Percentiles rank a stretch among this genome's conserved stretches.
These are phyloP conservation scores for Malurus elegans DNA, from an alignment of 2,113 vertebrate species.

Conservation along the genomic window DNA sequence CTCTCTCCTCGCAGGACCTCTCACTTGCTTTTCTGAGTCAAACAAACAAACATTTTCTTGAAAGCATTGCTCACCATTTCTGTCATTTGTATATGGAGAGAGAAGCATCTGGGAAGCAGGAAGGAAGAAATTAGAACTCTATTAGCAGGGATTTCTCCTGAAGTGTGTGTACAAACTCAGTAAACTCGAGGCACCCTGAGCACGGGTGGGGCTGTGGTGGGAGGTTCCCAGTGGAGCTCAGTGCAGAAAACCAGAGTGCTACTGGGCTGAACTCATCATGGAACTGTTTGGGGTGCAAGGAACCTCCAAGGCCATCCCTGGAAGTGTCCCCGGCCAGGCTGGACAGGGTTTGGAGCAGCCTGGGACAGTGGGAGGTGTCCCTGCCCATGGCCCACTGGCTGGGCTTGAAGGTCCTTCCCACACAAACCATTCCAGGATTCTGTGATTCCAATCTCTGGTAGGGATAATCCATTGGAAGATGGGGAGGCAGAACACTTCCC, in stretches of 20 bases:
- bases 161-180: not conserved
- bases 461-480: not conserved
- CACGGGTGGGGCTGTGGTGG: not conserved
- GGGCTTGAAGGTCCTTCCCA: not conserved
- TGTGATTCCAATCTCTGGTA: not conserved
- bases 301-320: not conserved
- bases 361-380: not conserved
- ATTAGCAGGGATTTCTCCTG: conserved; percentile 41
- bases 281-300: not conserved
- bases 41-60: conserved; percentile 1
- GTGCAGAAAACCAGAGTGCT: not conserved
- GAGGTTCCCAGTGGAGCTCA: not conserved
- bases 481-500: not conserved
- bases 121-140: conserved; percentile 36
- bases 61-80: not conserved
- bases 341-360: not conserved
- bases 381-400: not conserved
- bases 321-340: not conserved
- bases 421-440: too few species aligned
- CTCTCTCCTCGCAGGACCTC: not conserved
- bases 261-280: not conserved
- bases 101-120: conserved; percentile 46
- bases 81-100: not conserved
- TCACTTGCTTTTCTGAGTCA: not conserved
- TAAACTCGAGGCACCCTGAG: accelerated